These are phyloP conservation scores for Macrosoma leucophasiata DNA, from an alignment of 2,888 invertebrate genomes.

Conservation along the genomic window DNA sequence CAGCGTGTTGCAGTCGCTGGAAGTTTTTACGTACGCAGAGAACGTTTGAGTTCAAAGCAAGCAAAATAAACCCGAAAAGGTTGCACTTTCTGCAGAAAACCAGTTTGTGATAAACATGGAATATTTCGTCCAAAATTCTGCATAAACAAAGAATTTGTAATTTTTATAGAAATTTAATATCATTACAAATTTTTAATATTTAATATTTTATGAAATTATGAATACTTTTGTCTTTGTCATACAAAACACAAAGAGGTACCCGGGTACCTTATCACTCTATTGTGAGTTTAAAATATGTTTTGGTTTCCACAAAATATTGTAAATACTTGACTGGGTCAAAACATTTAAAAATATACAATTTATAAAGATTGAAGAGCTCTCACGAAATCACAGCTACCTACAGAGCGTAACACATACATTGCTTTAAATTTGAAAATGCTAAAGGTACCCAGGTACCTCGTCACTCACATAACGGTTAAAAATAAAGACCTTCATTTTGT, in stretches of 20 bases:
- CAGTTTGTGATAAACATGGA: constrained; percentile 16
- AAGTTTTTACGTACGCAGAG: constrained; percentile 14
- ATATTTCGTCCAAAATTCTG: constrained; percentile 10
- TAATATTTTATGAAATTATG: constrained; percentile 1
- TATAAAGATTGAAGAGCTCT: constrained; percentile 8
- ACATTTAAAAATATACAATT: constrained; percentile 7
- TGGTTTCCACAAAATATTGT: constrained; percentile 8
- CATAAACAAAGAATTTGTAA: constrained; percentile 9
- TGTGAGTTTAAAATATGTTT: constrained; percentile 7
- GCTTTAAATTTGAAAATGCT: constrained; percentile 9
- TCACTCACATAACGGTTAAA: too few species aligned
- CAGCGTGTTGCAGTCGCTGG: constrained; percentile 11
- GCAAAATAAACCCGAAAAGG: constrained; percentile 10
- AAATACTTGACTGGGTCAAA: constrained; percentile 10
- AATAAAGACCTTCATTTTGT: too few species aligned
- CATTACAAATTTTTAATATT: constrained; percentile 8
- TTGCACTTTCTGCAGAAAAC: constrained; percentile 12
- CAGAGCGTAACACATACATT: constrained; percentile 10
- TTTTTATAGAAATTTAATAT: constrained; percentile 10
- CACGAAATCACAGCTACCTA: constrained; percentile 8
- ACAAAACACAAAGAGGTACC: constrained; percentile 12
- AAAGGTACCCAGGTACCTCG: too few species aligned
- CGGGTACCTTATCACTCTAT: constrained; percentile 12
- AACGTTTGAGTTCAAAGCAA: constrained; percentile 13
- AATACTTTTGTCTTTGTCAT: too few species aligned